These are phyloP conservation scores for Argyresthia albistria DNA, from an alignment of 2,888 invertebrate genomes.

Conservation along the genomic window DNA sequence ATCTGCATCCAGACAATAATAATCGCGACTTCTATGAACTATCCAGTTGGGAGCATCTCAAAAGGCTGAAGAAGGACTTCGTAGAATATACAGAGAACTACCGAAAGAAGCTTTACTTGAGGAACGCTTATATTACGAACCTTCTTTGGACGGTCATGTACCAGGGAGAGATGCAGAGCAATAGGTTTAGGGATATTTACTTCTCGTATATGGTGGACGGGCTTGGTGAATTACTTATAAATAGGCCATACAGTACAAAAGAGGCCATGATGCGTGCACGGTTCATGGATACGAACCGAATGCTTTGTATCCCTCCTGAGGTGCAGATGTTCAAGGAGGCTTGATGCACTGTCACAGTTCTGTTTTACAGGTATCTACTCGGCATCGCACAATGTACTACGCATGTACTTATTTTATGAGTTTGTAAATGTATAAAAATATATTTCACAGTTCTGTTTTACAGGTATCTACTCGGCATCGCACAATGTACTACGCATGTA, in stretches of 20 bases:
- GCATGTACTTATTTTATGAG: too few species aligned
- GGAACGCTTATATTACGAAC: constrained; percentile 38
- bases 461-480: too few species aligned
- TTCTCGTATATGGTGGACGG: constrained; percentile 42
- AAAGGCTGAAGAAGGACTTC: background rate
- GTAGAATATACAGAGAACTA: background rate
- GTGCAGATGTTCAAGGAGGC: too few species aligned
- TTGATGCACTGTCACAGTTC: too few species aligned
- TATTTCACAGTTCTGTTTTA: too few species aligned
- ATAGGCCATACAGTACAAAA: constrained; percentile 37
- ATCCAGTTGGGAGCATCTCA: background rate
- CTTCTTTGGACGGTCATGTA: constrained; percentile 54
- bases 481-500: too few species aligned
- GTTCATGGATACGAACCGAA: too few species aligned
- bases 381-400: too few species aligned
- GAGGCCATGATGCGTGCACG: constrained; percentile 25
- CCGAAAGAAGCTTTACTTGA: constrained; percentile 11
- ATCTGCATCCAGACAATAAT: background rate
- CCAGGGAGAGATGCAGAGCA: constrained; percentile 48
- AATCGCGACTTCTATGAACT: background rate
- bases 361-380: too few species aligned
- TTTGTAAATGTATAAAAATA: too few species aligned
- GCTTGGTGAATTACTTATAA: constrained; percentile 35
- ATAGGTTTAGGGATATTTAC: constrained; percentile 53
- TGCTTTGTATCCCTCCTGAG: too few species aligned